phyloP scores from a whole-genome alignment of 64 coral and sea anemone genomes.

The Platygyra sinensis region DNA sequence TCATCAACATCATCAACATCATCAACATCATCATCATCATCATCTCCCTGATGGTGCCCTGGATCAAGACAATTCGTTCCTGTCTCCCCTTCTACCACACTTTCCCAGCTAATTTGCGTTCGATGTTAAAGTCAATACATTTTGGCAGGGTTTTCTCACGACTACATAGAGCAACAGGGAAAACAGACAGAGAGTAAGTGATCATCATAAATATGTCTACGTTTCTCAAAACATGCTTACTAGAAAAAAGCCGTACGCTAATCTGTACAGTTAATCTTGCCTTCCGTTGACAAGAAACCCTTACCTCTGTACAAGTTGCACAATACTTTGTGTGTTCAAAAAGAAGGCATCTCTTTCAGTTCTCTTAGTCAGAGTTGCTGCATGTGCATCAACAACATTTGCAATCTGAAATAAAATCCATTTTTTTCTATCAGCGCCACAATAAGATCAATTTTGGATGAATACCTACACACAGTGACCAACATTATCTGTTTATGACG shows the following conservation, averaged over 20 bases:
- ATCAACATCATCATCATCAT: too few species aligned
- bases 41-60: too few species aligned
- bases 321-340: slow-evolving; percentile 94
- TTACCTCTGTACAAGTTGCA: slow-evolving; percentile 95
- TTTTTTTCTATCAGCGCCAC: not conserved
- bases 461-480: too few species aligned
- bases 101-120: not conserved
- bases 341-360: slow-evolving; percentile 92
- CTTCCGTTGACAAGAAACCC: too few species aligned
- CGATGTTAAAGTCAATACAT: not conserved
- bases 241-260: too few species aligned
- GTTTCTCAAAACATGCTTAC: too few species aligned
- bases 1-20: too few species aligned
- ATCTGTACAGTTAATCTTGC: too few species aligned
- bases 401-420: slow-evolving; percentile 72
- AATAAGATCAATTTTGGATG: not conserved
- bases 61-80: too few species aligned
- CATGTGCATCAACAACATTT: slow-evolving; percentile 96
- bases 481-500: too few species aligned
- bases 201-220: too few species aligned
- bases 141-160: too few species aligned
- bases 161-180: not conserved
- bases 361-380: slow-evolving; percentile 88
- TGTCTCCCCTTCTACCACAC: not conserved
- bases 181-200: not conserved